A percentile compares a stretch with the other conserved stretches of the same genome.
phyloP scores from a whole-genome alignment of 2,797 vertebrate species.

The Cossypha caffra region DNA sequence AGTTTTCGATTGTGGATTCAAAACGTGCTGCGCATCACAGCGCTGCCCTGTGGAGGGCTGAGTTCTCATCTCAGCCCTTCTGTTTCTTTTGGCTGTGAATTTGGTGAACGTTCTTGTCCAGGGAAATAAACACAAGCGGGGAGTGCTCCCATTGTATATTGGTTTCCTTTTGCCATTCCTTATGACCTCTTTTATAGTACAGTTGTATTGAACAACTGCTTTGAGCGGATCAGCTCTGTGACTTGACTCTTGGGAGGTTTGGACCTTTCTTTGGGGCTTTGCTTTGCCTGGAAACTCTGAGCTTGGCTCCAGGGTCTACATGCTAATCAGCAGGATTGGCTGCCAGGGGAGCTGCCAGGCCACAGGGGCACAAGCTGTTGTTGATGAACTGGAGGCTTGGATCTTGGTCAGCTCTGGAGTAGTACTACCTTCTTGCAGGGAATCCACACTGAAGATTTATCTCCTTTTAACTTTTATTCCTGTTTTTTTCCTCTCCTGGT shows the following conservation, averaged over 20 bases:
- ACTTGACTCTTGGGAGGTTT: neutral
- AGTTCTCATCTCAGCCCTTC: neutral
- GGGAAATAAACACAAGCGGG: neutral
- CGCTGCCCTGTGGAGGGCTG: fast-evolving
- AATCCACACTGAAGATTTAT: neutral
- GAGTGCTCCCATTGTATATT: neutral
- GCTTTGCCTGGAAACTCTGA: neutral
- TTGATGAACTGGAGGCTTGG: neutral
- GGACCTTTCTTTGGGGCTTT: neutral
- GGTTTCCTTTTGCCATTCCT: neutral
- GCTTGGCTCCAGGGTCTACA: neutral
- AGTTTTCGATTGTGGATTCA: neutral
- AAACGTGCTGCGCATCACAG: fast-evolving
- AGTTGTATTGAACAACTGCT: neutral
- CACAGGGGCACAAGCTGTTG: neutral
- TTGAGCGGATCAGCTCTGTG: neutral
- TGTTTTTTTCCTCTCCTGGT: neutral
- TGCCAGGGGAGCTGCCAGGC: neutral
- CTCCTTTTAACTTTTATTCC: neutral
- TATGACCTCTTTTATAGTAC: neutral
- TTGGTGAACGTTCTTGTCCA: neutral
- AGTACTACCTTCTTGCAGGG: neutral
- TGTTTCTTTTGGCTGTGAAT: neutral
- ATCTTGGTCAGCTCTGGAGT: neutral
- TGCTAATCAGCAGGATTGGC: neutral